phyloP scores from a whole-genome alignment of 2,797 vertebrate species.

The Micromesistius poutassou region DNA sequence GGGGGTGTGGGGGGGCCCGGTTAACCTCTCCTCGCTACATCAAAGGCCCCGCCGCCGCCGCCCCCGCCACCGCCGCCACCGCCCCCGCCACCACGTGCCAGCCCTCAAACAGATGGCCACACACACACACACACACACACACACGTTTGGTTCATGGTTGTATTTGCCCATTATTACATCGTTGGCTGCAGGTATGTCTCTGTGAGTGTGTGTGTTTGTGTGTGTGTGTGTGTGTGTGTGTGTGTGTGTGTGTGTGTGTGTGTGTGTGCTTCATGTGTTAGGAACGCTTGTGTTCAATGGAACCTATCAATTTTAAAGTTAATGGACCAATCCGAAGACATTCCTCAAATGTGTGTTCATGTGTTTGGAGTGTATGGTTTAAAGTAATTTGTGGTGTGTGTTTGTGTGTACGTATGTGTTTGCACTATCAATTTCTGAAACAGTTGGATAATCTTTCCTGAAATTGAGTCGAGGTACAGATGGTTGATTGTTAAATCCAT shows the following conservation, averaged over 20 bases:
- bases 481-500: not conserved
- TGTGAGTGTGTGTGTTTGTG: not conserved
- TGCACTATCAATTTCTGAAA: not conserved
- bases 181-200: not conserved
- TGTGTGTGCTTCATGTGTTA: not conserved
- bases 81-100: no score
- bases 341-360: not conserved
- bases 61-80: no score
- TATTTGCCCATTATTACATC: slow-evolving; percentile 2
- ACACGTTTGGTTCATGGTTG: not conserved
- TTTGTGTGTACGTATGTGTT: not conserved
- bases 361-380: not conserved
- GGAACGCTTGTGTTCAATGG: not conserved
- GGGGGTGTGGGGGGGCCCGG: not conserved
- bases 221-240: not conserved
- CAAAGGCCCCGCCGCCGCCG: not conserved
- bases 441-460: not conserved
- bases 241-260: not conserved
- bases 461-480: not conserved
- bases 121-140: not conserved
- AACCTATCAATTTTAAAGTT: not conserved
- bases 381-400: not conserved
- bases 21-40: not conserved
- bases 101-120: not conserved
- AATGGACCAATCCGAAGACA: not conserved